phyloP scores from a whole-genome alignment of 2,113 vertebrate species.

The Puntigrus tetrazona region DNA sequence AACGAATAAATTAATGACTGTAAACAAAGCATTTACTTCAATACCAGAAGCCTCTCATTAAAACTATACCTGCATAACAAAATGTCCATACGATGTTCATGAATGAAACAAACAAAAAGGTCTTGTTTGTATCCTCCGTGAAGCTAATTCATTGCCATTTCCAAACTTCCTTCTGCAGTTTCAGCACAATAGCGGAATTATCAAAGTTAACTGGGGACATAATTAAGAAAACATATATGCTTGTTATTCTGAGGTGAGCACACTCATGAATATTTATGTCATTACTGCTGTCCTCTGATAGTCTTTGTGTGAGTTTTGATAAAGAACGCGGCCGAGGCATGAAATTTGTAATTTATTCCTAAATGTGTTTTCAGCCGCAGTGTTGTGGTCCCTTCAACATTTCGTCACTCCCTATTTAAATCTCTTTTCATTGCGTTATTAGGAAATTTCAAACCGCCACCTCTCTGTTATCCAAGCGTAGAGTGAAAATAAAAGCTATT shows the following conservation, averaged over 20 bases:
- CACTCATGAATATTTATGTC: conserved; percentile 54
- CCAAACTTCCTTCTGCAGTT: background rate
- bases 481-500: conserved; percentile 75
- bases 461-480: conserved; percentile 70
- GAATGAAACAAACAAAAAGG: conserved; percentile 16
- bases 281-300: conserved; percentile 51
- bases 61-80: background rate
- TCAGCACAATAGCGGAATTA: conserved; percentile 28
- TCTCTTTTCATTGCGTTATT: conserved; percentile 72
- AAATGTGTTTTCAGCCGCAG: conserved; percentile 65
- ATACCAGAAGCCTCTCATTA: conserved; percentile 4
- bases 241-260: conserved; percentile 50
- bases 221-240: conserved; percentile 50
- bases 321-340: conserved; percentile 60
- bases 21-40: background rate
- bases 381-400: conserved; percentile 53
- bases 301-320: conserved; percentile 54
- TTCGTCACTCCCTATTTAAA: conserved; percentile 65
- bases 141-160: background rate
- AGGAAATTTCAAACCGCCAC: conserved; percentile 69
- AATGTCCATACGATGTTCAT: background rate
- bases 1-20: background rate
- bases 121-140: background rate
- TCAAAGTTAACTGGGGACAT: conserved; percentile 45
- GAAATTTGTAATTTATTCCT: conserved; percentile 71